Conservation (phyloP, 1,140 invertebrate genomes). For the Drosophila chauvacae region DNA sequence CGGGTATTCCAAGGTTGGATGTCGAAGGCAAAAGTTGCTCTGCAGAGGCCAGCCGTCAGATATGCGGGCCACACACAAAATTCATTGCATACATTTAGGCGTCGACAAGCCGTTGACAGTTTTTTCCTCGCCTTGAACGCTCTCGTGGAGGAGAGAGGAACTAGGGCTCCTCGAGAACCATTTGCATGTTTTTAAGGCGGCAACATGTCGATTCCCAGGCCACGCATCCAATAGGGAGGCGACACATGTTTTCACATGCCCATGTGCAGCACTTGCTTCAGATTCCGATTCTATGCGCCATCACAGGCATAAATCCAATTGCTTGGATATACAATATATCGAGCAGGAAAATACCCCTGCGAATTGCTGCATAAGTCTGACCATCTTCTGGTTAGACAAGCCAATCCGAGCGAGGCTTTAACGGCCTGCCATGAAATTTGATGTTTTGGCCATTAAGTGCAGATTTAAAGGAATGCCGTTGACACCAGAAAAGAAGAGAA, state of each 20-base stretch:
- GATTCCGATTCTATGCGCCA: conserved; percentile 18
- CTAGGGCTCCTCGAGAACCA: conserved; percentile 25
- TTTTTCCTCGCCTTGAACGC: conserved; percentile 41
- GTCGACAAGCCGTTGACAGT: conserved; percentile 75
- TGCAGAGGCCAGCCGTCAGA: conserved; percentile 55
- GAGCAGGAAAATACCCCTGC: background rate
- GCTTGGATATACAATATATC: background rate
- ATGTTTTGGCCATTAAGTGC: conserved; percentile 65
- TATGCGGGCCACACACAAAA: conserved; percentile 65
- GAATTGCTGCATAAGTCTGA: background rate
- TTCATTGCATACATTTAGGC: conserved; percentile 65
- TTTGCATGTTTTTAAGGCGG: conserved; percentile 72
- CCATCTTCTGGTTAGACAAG: background rate
- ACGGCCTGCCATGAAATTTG: conserved; percentile 52
- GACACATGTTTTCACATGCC: conserved; percentile 55
- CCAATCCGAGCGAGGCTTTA: conserved; percentile 33
- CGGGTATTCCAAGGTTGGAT: conserved; percentile 33
- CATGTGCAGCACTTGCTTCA: conserved; percentile 8
- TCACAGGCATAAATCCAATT: conserved; percentile 17
- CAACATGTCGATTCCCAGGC: conserved; percentile 52
- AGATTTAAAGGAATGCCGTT: conserved; percentile 48
- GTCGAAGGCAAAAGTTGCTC: conserved; percentile 52
- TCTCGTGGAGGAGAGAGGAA: background rate
- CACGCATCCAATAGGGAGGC: conserved; percentile 41
- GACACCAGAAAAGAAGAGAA: conserved; percentile 9